Evolutionary conservation across 1,140 invertebrate species (phyloP), one percentile per base, ranked within the genome.

Genomic region (Vanessa atalanta): DNA sequence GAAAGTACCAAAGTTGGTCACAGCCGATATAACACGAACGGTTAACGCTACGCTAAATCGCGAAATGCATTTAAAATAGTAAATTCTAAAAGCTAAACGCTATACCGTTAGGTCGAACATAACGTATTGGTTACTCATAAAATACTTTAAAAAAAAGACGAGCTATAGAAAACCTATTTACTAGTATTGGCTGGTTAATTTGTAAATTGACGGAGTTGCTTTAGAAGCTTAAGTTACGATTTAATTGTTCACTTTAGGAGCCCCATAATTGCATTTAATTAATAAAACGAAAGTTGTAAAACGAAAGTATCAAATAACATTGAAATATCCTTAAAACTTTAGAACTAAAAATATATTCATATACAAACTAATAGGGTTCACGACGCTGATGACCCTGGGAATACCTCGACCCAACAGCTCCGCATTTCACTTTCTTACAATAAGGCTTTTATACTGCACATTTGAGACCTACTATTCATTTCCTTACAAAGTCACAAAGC

Each of bases 391-490:
- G 73, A 70, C 74, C 80, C 76, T 84, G 83, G 74, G 83, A 84
- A 75, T 76, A 47, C 74, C 69, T 76, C 75, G 71, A 47, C 68
- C 48, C 73, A 70, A 77, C 70, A 67, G 26, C 57, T 61, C 77
- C 75, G 66, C 81, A 73, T 83, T 84, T 83, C 76, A 83, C 81
- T 84, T 83, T 84, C 83, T 77, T 83, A 74, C 77, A 77, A 81
- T 83, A 81, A 72, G 73, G 67, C 74, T 67, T 61, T 61, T 61
- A 61, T 61, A 37, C 26, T 61, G 31, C 23, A 31, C 26, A 61
- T 37, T 15, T 12, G 23, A 37, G 13, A 31, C 57, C 4, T 37
- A 61, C 31, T 61, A 31, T 61, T 61, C 15, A 51, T 11, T 43
- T 43, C 3, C 26, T 31, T 60, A 31, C 26, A 31, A 31, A 31